phyloP scores from a whole-genome alignment of 2,888 invertebrate species.

The Branchipolynoe longqiensis region DNA sequence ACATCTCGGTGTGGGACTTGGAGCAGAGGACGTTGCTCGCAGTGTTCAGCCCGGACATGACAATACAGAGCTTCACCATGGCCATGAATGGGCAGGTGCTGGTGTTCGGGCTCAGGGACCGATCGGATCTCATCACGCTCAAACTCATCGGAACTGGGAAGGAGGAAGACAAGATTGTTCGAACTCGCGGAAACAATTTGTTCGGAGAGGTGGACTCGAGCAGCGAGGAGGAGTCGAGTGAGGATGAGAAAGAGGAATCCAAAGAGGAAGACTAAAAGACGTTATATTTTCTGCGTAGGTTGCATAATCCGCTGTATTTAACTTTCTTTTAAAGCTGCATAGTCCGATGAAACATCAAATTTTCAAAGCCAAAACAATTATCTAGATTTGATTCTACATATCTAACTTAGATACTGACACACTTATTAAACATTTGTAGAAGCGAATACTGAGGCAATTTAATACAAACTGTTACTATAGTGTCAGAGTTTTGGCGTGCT shows the following conservation, averaged over 20 bases:
- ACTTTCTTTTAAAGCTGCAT: no score
- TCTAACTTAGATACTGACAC: no score
- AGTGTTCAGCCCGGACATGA: constrained; percentile 79
- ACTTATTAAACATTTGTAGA: no score
- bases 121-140: constrained; percentile 71
- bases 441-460: no score
- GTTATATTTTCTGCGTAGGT: no score
- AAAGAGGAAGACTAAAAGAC: constrained; percentile 49
- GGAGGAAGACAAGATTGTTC: constrained; percentile 18
- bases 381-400: no score
- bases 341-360: no score
- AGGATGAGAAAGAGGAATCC: constrained; percentile 33
- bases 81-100: constrained; percentile 75
- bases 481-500: no score
- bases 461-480: no score
- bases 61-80: constrained; percentile 74
- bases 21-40: constrained; percentile 72
- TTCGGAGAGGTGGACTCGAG: constrained; percentile 65
- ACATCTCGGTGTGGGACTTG: constrained; percentile 80
- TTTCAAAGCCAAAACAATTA: no score
- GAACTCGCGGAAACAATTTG: constrained; percentile 59
- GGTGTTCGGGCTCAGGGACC: constrained; percentile 77
- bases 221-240: constrained; percentile 65
- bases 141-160: constrained; percentile 38
- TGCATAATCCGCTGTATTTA: no score